phyloP scores from a whole-genome alignment of 2,797 vertebrate species.

The Pogonophryne albipinna region DNA sequence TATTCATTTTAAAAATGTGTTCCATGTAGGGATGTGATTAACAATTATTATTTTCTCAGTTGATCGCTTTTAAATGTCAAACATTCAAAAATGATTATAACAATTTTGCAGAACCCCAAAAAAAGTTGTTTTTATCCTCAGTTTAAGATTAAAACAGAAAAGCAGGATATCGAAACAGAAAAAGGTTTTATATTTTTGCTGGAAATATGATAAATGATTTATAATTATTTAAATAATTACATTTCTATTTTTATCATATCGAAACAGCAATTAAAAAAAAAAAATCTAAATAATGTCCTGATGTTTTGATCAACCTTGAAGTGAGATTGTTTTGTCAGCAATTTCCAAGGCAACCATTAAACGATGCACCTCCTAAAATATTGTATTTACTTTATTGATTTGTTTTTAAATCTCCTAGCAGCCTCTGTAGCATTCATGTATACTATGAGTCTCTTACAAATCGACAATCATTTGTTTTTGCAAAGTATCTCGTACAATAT shows the following conservation, averaged over 20 bases:
- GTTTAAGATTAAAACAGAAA: neutral
- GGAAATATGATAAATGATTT: neutral
- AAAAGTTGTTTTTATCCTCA: neutral
- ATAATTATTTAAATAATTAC: neutral
- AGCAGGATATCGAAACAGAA: neutral
- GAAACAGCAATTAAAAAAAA: no score
- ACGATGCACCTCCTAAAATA: no score
- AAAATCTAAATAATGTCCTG: no score
- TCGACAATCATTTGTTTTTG: neutral
- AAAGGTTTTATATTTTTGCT: neutral
- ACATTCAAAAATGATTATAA: neutral
- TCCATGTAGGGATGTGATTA: no score
- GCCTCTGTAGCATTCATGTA: neutral
- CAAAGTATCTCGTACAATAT: no score
- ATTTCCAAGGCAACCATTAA: no score
- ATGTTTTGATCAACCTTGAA: neutral
- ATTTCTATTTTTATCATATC: no score
- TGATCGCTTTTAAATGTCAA: neutral
- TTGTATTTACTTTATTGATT: neutral
- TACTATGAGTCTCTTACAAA: neutral
- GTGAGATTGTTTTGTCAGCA: neutral
- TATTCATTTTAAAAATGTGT: no score
- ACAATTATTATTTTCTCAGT: neutral
- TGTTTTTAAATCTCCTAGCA: neutral
- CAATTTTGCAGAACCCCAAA: no score